These are phyloP conservation scores for Amitus sp. DNA, from an alignment of 2,888 invertebrate species.

Conservation along the genomic window DNA sequence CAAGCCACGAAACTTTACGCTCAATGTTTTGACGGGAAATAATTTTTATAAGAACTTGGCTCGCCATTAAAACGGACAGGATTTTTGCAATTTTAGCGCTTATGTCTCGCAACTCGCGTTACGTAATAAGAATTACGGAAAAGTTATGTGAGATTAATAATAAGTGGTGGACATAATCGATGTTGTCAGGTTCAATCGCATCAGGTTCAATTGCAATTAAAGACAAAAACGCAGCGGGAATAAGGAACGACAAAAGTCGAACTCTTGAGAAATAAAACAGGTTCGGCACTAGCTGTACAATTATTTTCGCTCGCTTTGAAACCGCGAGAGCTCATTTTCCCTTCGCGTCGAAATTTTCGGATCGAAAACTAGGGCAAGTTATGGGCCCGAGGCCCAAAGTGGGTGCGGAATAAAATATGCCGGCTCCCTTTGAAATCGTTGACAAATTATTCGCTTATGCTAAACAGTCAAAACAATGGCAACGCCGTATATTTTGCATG, in stretches of 20 bases:
- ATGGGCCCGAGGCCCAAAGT: too few relatives aligned
- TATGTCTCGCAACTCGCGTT: not conserved
- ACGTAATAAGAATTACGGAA: not conserved
- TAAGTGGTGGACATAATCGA: not conserved
- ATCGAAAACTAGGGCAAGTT: too few relatives aligned
- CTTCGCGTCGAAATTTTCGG: too few relatives aligned
- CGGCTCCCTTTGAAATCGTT: not conserved
- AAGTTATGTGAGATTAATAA: not conserved
- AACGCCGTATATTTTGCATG: conserved; percentile 3
- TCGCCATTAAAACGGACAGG: not conserved
- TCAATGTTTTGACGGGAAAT: not conserved
- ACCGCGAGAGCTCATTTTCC: too few relatives aligned
- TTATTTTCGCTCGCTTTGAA: too few relatives aligned
- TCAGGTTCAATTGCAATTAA: not conserved
- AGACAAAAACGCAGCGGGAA: not conserved
- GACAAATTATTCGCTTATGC: conserved; percentile 6
- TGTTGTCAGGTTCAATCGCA: conserved; percentile 1
- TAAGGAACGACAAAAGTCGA: not conserved
- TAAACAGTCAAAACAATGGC: conserved; percentile 6
- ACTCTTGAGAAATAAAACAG: not conserved
- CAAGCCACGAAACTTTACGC: too few relatives aligned
- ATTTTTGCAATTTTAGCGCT: not conserved
- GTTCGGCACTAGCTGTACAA: too few relatives aligned
- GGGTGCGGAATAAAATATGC: too few relatives aligned
- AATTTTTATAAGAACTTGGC: not conserved